Evolutionary conservation across 2,113 vertebrate genomes (phyloP).

Genomic region (Ibidorhyncha struthersii): DNA sequence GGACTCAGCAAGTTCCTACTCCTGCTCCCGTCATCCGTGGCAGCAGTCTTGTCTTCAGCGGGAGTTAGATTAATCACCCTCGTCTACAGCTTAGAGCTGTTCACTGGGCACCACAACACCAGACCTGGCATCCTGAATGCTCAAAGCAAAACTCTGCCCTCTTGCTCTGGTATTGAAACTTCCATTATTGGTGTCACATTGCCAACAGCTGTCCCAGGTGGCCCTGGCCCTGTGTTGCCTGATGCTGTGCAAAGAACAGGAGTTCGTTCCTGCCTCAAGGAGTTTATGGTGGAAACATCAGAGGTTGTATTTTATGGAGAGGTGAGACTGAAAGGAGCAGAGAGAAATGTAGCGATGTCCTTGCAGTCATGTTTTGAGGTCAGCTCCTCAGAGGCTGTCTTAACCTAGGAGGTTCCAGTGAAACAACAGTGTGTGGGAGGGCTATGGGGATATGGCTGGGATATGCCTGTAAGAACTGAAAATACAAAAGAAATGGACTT

Average conservation of each 20-base stretch:
- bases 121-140: background rate
- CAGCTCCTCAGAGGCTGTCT: background rate
- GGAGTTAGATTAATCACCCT: background rate
- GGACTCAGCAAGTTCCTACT: constrained; percentile 10
- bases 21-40: background rate
- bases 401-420: background rate
- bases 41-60: background rate
- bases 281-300: background rate
- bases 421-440: background rate
- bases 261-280: background rate
- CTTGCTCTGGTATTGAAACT: background rate
- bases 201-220: background rate
- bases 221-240: background rate
- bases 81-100: rapidly evolving
- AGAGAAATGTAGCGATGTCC: background rate
- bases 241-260: background rate
- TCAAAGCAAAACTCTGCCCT: background rate
- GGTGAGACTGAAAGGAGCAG: background rate
- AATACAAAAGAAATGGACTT: background rate
- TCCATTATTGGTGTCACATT: background rate
- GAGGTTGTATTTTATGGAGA: background rate
- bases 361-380: background rate
- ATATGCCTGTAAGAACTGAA: background rate
- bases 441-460: background rate
- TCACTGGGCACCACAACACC: rapidly evolving